These are phyloP conservation scores for Podarcis siculus DNA, from an alignment of 2,797 vertebrate genomes.

Conservation along the genomic window DNA sequence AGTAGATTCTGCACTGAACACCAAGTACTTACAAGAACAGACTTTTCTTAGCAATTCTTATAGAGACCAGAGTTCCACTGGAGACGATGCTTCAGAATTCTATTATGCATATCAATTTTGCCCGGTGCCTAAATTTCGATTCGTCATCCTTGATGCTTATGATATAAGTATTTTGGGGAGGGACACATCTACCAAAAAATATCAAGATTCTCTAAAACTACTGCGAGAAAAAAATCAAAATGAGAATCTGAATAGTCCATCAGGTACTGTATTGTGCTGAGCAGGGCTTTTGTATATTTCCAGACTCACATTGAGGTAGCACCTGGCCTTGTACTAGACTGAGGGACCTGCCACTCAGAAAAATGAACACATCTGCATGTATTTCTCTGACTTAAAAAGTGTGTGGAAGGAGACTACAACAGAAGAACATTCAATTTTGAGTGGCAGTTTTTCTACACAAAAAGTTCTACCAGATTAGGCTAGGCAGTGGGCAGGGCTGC, in stretches of 20 bases:
- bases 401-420: not conserved
- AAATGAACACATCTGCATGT: not conserved
- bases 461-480: not conserved
- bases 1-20: conserved; percentile 81
- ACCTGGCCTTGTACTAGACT: not conserved
- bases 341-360: not conserved
- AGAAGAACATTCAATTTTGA: not conserved
- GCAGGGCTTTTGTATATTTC: not conserved
- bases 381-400: not conserved
- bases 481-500: not conserved
- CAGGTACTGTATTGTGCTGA: conserved; percentile 75
- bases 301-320: not conserved
- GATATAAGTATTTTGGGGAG: conserved; percentile 88
- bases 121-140: conserved; percentile 81
- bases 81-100: conserved; percentile 48
- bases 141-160: conserved; percentile 89
- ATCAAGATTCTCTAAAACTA: conserved; percentile 77
- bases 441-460: not conserved
- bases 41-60: not conserved
- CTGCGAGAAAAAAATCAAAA: conserved; percentile 86
- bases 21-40: conserved; percentile 54
- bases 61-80: not conserved
- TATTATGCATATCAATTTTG: conserved; percentile 89
- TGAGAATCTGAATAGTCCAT: conserved; percentile 84
- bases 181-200: conserved; percentile 76